Base-by-base conservation (phyloP, 2,113 vertebrate species). In the Pachyramphus minor region DNA sequence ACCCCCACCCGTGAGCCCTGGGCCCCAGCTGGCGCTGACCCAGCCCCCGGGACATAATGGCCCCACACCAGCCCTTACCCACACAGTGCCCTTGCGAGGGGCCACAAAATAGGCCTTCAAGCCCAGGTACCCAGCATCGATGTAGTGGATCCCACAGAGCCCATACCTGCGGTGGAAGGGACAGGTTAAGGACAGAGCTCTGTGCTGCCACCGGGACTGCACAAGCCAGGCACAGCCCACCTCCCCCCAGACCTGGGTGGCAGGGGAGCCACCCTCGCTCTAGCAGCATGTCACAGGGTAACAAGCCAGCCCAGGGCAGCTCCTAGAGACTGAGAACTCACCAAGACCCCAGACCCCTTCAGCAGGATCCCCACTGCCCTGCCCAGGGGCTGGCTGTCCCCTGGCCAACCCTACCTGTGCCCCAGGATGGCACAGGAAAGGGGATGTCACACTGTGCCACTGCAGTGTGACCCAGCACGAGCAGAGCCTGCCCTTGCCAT, bases 101-200 rank as follows among this genome's bases (percentile, higher is more conserved):
- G 98, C 95, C 20, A 98, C 97, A 41, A 99, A 99, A 69, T 98
- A 96, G 21, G 99, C 96, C 89, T 98, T 98, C 94, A 98, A 98
- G 81, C 97, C 97, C 81, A 98, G 95, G 96, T 98, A 99, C 17
- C 99, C 98, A 0, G 98, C 98, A 21, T 99, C 99, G 21, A 99
- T 95, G 94, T 98, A 99, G 92, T 99, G 99, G 92, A 99, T 98
- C 63, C 99, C 99, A 35, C 99, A 99, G 50, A 98, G 98, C 15
- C 98, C 98, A 0, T 97, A 97, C 81, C 99, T 99, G 59, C 3
- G 80, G 88, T 1, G 47, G 67, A 64, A 89, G 3, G n/a, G 24
- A 82, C 52, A 2, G 6, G 27, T 4, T 52, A 62, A 33, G 18
- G n/a, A 28, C 0, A 2, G 53, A 56, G 37, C 14, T 52, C 58